Base-by-base conservation (phyloP, 1,140 invertebrate species). In the Drosophila pandora region DNA sequence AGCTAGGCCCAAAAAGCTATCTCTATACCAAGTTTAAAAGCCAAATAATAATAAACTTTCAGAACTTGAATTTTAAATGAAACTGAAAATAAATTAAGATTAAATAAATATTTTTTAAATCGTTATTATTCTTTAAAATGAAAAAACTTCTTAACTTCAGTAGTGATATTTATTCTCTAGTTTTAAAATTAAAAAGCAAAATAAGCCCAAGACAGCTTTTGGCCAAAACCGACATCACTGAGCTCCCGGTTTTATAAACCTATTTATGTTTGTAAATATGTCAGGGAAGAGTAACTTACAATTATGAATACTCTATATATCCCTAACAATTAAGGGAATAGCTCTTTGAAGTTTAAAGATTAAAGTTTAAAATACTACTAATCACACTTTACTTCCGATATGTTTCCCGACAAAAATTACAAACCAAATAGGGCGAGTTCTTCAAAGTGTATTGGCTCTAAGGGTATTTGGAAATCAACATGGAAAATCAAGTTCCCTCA, bases 201-300 rank as follows among this genome's bases (percentile, higher is more conserved):
- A 43, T 30, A 17, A 17, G 3, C 10, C 28, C 22, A 10, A 32
- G n/a, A n/a, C 34, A 37, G 34, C 1, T 34, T 17, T 12, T 59
- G 57, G 13, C 41, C 43, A 62, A 64, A 62, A 64, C 58, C 57
- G 47, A 21, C 41, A 43, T 43, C 41, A 43, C 41, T 43, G 41
- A 21, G 41, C 41, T 5, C 41, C 17, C 13, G 41, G 41, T 43
- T 17, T 43, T 43, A 21, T 43, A 21, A 5, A 43, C 34, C 34
- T 37, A 37, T 12, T 3, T 37, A 12, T 37, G 34, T 37, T 37
- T 37, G 12, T 37, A 12, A 0, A 37, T 37, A 12, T 12, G 12
- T 3, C 10, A 5, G 12, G 3, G 12, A 0, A 12, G 3, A 37
- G 3, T 37, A 37, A 37, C 9, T 3, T 8, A 10, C 9, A 10